Percentiles rank a stretch among this genome's conserved stretches.
Evolutionary conservation across 1,140 invertebrate species (phyloP).

Genomic region (Aphis craccivora): DNA sequence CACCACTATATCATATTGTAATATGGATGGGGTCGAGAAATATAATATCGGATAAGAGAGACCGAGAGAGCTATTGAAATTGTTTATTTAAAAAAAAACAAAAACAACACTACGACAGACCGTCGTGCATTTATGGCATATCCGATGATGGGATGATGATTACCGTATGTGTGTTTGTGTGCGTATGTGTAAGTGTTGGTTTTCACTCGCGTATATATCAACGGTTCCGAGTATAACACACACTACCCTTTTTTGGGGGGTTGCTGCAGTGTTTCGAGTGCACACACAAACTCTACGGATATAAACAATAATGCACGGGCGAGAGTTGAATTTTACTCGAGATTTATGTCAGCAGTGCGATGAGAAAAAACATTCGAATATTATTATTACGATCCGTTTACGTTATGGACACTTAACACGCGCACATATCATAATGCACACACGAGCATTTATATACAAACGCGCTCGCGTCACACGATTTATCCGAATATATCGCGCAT

Average conservation of each 20-base stretch:
- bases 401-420: slow-evolving; percentile 27
- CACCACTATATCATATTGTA: slow-evolving; percentile 21
- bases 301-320: slow-evolving; percentile 2
- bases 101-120: slow-evolving; percentile 22
- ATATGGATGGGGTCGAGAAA: slow-evolving; percentile 47
- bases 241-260: slow-evolving; percentile 26
- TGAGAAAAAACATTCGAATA: slow-evolving; percentile 44
- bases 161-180: slow-evolving; percentile 6
- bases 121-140: background rate
- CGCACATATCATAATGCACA: background rate
- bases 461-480: background rate
- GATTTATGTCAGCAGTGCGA: background rate
- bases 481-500: background rate
- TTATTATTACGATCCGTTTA: slow-evolving; percentile 33
- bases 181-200: background rate
- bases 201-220: background rate
- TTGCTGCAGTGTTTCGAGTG: slow-evolving; percentile 2
- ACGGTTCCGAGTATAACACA: background rate
- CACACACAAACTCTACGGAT: background rate
- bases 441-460: background rate
- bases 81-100: slow-evolving; percentile 56
- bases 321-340: background rate
- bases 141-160: slow-evolving; percentile 51
- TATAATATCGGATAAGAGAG: slow-evolving; percentile 22
- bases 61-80: slow-evolving; percentile 44